A percentile compares a stretch with the other conserved stretches of the same genome.
phyloP scores from a whole-genome alignment of 2,113 vertebrate genomes.

The Oenanthe oenanthe region DNA sequence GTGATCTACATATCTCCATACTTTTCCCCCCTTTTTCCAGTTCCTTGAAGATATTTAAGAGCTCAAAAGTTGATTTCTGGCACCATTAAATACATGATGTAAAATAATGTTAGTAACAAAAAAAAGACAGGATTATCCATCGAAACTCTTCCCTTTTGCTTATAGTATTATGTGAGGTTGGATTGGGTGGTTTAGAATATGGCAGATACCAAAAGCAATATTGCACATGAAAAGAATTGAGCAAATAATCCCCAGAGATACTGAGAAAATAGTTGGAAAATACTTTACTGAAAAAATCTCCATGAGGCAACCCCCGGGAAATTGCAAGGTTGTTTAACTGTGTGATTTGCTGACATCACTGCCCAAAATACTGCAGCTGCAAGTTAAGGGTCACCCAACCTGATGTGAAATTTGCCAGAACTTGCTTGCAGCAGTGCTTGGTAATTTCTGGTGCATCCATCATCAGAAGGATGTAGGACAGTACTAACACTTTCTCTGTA shows the following conservation, averaged over 20 bases:
- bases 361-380: neutral
- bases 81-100: neutral
- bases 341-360: neutral
- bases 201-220: neutral
- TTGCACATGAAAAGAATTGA: neutral
- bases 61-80: neutral
- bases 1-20: neutral
- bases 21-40: rapidly evolving
- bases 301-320: neutral
- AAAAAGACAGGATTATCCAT: neutral
- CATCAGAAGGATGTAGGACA: neutral
- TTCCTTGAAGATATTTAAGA: neutral
- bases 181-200: neutral
- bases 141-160: neutral
- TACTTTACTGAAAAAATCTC: neutral
- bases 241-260: neutral
- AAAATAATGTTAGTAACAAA: neutral
- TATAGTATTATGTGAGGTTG: neutral
- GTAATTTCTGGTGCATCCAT: neutral
- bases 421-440: neutral
- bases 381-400: neutral
- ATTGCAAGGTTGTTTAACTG: neutral
- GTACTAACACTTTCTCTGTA: neutral
- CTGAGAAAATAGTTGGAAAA: neutral
- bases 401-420: neutral